phyloP scores from a whole-genome alignment of 1,140 invertebrate species.

The Neodiprion virginianus region DNA sequence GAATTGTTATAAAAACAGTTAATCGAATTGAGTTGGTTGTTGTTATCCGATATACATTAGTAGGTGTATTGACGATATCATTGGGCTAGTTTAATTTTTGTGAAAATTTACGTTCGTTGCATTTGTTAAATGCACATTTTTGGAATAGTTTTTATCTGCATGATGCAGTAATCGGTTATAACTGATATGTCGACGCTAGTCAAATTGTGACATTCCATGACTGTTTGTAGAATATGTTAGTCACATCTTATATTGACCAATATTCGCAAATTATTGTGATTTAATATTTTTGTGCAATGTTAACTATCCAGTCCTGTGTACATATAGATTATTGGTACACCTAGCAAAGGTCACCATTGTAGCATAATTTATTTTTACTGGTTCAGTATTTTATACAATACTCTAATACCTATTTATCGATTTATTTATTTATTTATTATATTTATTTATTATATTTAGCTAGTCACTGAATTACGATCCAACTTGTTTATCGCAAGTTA shows the following conservation, averaged over 20 bases:
- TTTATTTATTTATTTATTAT: constrained; percentile 18
- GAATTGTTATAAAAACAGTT: too few relatives aligned
- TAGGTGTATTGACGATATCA: too few relatives aligned
- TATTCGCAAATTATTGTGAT: constrained; percentile 33
- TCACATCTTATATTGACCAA: constrained; percentile 14
- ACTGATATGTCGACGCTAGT: not conserved
- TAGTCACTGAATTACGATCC: constrained; percentile 2
- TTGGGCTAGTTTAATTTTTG: not conserved
- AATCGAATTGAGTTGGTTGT: too few relatives aligned
- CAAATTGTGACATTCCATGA: not conserved
- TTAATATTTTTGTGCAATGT: constrained; percentile 46
- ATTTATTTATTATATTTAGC: constrained; percentile 26
- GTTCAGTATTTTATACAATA: constrained; percentile 17
- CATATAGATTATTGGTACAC: constrained; percentile 31
- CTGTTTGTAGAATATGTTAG: not conserved
- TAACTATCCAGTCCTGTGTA: constrained; percentile 36
- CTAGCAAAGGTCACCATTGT: constrained; percentile 17
- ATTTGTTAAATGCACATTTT: not conserved
- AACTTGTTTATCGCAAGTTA: not conserved
- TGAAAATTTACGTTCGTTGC: not conserved
- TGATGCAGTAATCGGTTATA: not conserved
- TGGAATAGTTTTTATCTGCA: not conserved
- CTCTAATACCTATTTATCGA: constrained; percentile 23
- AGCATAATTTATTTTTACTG: constrained; percentile 23
- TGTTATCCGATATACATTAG: not conserved